Base-by-base conservation (phyloP, 2,797 vertebrate species). In the Melanotaenia pygmaea region DNA sequence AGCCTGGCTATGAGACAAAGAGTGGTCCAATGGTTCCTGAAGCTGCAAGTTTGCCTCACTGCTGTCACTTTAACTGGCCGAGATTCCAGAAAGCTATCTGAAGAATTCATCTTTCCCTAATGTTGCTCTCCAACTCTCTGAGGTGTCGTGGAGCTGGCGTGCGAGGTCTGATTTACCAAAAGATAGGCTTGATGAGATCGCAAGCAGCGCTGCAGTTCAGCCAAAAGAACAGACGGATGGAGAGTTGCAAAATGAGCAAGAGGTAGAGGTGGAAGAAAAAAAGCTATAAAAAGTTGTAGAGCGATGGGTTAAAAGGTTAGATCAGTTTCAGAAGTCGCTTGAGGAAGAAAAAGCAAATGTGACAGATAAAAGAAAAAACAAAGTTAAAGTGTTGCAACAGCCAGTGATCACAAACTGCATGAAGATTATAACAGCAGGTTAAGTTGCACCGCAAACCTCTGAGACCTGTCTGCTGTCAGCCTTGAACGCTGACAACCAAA, bases 131-230 rank as follows among this genome's bases (percentile, higher is more conserved):
- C 64, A 72, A 63, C 61, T 72, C 86, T 87, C 79, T 0, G 70
- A 84, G 84, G 88, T 85, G 86, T 86, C 79, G 72, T 35, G 0
- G 53, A 66, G 65, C 53, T 82, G 79, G 79, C 68, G 73, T 0
- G 57, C 35, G 67, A 35, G 47, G 28, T 64, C 78, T 59, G 88
- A 85, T 90, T 74, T 76, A 70, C 83, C 53, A 9, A 66, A 63
- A 88, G 87, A 91, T 72, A 59, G 22, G 35, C 61, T 80, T 68
- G 86, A 85, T 83, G 86, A 83, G 86, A 87, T 80, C 62, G 73
- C 87, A 77, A 80, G 81, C 85, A 64, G 79, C 3, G 47, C 74
- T 50, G 69, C 59, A 53, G 51, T 61, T 35, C 58, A 12, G 85
- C 82, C 74, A 85, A 79, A 67, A 76, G 68, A 77, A 43, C 37